Evolutionary conservation across 1,140 invertebrate genomes (phyloP).

Genomic region (Drosophila prosaltans): DNA sequence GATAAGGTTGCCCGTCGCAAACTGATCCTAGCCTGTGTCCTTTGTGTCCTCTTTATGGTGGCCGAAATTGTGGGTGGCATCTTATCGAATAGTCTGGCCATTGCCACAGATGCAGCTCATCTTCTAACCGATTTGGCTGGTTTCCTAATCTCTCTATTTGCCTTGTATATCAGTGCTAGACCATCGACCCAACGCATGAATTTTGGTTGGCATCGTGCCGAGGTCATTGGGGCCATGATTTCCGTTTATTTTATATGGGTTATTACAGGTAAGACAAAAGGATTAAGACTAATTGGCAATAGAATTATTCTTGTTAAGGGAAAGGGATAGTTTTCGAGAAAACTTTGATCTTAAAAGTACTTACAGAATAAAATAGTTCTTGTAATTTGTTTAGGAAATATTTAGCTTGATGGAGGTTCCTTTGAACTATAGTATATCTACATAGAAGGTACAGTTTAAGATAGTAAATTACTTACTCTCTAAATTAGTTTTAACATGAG

Average conservation of each 20-base stretch:
- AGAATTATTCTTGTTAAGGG: background rate
- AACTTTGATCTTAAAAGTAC: no score
- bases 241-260: conserved; percentile 92
- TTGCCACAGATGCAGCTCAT: conserved; percentile 93
- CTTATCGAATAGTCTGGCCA: conserved; percentile 90
- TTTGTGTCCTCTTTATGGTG: conserved; percentile 87
- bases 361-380: no score
- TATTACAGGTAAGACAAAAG: conserved; percentile 85
- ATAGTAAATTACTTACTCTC: no score
- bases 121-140: conserved; percentile 91
- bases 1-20: conserved; percentile 84
- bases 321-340: no score
- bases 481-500: no score
- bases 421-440: no score
- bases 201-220: conserved; percentile 87
- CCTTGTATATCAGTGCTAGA: conserved; percentile 87
- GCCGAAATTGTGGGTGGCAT: conserved; percentile 88
- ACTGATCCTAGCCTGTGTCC: conserved; percentile 84
- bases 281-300: no score
- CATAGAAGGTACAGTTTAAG: no score
- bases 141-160: conserved; percentile 90
- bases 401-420: no score
- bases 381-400: no score
- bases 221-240: conserved; percentile 87
- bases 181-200: conserved; percentile 88